Conservation (phyloP, 2,888 invertebrate species). For the Notodonta dromedarius region DNA sequence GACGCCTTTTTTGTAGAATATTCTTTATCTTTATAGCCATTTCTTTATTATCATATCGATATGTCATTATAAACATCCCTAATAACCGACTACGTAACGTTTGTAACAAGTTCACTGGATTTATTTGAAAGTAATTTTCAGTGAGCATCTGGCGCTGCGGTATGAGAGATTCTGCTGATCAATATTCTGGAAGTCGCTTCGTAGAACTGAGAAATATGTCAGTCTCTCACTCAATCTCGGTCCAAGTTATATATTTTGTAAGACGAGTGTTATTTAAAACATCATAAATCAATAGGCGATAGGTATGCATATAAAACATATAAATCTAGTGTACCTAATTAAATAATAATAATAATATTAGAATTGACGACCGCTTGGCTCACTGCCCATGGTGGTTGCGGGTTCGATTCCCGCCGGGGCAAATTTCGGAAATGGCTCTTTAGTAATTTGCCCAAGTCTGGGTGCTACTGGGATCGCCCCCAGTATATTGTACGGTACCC, state of each 20-base stretch:
- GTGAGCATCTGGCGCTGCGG: conserved; percentile 80
- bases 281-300: neutral
- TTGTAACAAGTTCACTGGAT: conserved; percentile 68
- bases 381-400: no score
- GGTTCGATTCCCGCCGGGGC: no score
- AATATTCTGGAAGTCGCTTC: conserved; percentile 77
- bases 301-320: no score
- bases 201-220: conserved; percentile 80
- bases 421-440: no score
- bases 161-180: conserved; percentile 80
- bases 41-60: neutral
- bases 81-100: conserved; percentile 34
- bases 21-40: neutral
- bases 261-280: neutral
- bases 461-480: no score
- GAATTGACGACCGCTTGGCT: no score
- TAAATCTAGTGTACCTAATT: no score
- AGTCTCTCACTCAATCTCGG: conserved; percentile 73
- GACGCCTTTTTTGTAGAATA: no score
- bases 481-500: no score
- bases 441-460: no score
- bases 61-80: conserved; percentile 1
- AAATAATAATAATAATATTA: no score
- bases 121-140: conserved; percentile 82
- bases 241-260: conserved; percentile 58